These are phyloP conservation scores for Dicyrtomina minuta DNA, from an alignment of 2,888 invertebrate genomes.

Conservation along the genomic window DNA sequence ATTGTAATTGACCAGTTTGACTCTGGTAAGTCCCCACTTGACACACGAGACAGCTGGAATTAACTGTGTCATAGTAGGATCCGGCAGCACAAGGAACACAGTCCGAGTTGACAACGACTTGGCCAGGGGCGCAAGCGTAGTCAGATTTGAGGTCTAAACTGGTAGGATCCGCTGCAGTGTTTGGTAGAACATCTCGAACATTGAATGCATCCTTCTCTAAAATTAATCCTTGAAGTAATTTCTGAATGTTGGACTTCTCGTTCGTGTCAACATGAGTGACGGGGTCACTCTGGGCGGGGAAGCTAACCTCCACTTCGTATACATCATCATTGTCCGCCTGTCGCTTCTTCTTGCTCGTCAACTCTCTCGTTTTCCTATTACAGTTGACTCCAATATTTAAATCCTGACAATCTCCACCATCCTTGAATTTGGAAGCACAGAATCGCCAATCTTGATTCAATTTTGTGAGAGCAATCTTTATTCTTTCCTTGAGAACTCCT, in stretches of 20 bases:
- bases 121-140: slow-evolving; percentile 88
- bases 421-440: slow-evolving; percentile 87
- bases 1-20: slow-evolving; percentile 84
- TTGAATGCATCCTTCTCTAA: slow-evolving; percentile 92
- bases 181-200: slow-evolving; percentile 87
- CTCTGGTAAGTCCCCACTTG: slow-evolving; percentile 90
- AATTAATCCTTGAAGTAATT: slow-evolving; percentile 82
- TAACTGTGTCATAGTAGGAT: slow-evolving; percentile 74
- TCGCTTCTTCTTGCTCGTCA: slow-evolving; percentile 65
- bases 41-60: slow-evolving; percentile 78
- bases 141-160: slow-evolving; percentile 83
- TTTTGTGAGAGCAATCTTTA: slow-evolving; percentile 82
- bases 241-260: slow-evolving; percentile 79
- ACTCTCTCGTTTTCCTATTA: slow-evolving; percentile 63
- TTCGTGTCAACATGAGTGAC: slow-evolving; percentile 83
- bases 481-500: slow-evolving; percentile 84
- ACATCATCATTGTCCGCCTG: slow-evolving; percentile 68
- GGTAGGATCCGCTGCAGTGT: slow-evolving; percentile 90
- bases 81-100: slow-evolving; percentile 83
- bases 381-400: slow-evolving; percentile 88
- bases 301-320: slow-evolving; percentile 77
- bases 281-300: slow-evolving; percentile 87
- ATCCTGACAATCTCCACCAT: slow-evolving; percentile 76
- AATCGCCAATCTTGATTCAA: slow-evolving; percentile 95
- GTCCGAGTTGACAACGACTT: slow-evolving; percentile 72